phyloP scores from a whole-genome alignment of 2,797 vertebrate species.

The Vultur gryphus region DNA sequence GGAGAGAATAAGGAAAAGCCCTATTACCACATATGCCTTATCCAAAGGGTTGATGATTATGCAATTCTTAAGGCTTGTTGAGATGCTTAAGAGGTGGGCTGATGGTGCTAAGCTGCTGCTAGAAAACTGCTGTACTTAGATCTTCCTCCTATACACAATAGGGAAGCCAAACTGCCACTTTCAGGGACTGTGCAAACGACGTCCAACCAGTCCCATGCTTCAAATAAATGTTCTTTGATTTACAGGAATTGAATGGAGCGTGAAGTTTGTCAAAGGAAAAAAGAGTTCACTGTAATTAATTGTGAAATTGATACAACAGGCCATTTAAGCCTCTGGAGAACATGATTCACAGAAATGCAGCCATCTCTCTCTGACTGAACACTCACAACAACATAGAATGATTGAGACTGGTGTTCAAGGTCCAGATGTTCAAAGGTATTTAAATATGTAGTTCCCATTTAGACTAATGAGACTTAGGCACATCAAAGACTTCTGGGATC shows the following conservation, averaged over 20 bases:
- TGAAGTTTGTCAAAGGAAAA: not conserved
- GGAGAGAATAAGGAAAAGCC: not conserved
- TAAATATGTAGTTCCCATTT: not conserved
- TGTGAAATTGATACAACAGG: not conserved
- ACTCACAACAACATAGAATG: not conserved
- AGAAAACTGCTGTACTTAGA: not conserved
- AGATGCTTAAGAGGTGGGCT: not conserved
- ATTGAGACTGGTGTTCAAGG: not conserved
- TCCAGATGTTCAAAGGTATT: not conserved
- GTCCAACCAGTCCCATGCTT: not conserved
- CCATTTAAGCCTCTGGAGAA: not conserved
- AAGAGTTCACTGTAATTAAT: not conserved
- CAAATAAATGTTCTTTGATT: not conserved
- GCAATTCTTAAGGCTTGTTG: not conserved
- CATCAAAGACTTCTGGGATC: not conserved
- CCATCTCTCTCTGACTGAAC: not conserved
- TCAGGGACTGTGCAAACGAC: not conserved
- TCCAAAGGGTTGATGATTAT: not conserved
- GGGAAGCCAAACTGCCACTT: not conserved
- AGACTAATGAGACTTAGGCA: not conserved
- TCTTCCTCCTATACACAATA: not conserved
- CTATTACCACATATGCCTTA: not conserved
- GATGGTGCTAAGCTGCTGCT: not conserved
- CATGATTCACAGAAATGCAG: not conserved
- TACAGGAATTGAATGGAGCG: not conserved